Evolutionary conservation across 2,113 vertebrate genomes (phyloP).

Genomic region (Macrotus californicus): DNA sequence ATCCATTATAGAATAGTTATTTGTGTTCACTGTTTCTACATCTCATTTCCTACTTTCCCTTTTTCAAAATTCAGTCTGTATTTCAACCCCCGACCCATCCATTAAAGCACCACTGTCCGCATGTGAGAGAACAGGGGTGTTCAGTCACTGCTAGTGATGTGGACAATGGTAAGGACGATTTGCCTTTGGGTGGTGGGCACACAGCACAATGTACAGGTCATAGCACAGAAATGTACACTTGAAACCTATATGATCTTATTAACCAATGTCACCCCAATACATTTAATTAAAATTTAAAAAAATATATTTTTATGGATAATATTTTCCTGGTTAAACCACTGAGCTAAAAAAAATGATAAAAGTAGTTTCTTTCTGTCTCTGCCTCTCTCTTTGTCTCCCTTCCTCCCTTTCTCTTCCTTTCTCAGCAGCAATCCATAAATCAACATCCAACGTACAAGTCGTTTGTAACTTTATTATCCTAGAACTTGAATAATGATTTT

Average conservation of each 20-base stretch:
- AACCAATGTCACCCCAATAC: background rate
- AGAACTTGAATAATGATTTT: background rate
- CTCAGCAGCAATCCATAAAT: background rate
- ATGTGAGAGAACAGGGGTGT: background rate
- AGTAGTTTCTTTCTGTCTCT: background rate
- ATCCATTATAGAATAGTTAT: background rate
- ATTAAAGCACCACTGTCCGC: background rate
- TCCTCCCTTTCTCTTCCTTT: rapidly evolving
- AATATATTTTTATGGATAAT: background rate
- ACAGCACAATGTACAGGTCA: background rate
- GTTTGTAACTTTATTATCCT: background rate
- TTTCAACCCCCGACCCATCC: background rate
- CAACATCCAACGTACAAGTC: background rate
- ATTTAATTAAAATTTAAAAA: background rate
- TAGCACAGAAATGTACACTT: background rate
- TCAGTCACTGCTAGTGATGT: background rate
- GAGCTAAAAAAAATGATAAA: background rate
- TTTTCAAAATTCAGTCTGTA: background rate
- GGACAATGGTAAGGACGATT: background rate
- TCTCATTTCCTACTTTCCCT: background rate
- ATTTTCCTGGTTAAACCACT: background rate
- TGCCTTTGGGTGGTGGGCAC: background rate
- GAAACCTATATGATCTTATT: background rate
- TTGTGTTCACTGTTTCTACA: background rate
- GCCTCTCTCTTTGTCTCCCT: background rate